These are phyloP conservation scores for Myotis daubentonii DNA, from an alignment of 2,797 vertebrate genomes.

Conservation along the genomic window DNA sequence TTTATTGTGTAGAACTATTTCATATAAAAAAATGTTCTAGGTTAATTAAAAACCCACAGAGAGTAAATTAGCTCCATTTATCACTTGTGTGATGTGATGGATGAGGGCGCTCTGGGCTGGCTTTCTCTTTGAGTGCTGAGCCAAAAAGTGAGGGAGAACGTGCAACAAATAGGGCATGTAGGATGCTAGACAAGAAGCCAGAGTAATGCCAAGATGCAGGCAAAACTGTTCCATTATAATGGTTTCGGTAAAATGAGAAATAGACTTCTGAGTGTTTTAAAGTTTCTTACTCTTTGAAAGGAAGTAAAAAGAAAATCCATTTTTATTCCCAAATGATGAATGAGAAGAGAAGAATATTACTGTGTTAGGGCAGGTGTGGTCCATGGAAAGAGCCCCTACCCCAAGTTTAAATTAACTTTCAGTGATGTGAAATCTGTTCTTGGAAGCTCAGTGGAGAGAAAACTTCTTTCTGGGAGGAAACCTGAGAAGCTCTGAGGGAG, in stretches of 20 bases:
- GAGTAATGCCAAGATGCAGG: background rate
- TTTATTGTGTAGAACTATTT: slow-evolving; percentile 45
- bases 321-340: slow-evolving; percentile 24
- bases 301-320: background rate
- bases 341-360: background rate
- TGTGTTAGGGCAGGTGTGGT: background rate
- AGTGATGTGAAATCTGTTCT: background rate
- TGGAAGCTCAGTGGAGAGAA: background rate
- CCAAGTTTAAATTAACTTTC: slow-evolving; percentile 2
- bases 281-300: slow-evolving; percentile 44
- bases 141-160: background rate
- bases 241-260: background rate
- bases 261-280: background rate
- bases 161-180: background rate
- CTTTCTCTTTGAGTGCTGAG: background rate
- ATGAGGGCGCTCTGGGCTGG: background rate
- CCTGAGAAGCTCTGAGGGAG: background rate
- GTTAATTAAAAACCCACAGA: slow-evolving; percentile 69
- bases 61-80: slow-evolving; percentile 65
- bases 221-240: background rate
- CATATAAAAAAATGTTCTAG: slow-evolving; percentile 46
- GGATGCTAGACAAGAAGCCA: background rate
- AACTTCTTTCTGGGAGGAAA: background rate
- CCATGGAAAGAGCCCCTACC: background rate
- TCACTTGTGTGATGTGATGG: background rate